These are phyloP conservation scores for Dastarcus helophoroides DNA, from an alignment of 2,888 invertebrate genomes.

Conservation along the genomic window DNA sequence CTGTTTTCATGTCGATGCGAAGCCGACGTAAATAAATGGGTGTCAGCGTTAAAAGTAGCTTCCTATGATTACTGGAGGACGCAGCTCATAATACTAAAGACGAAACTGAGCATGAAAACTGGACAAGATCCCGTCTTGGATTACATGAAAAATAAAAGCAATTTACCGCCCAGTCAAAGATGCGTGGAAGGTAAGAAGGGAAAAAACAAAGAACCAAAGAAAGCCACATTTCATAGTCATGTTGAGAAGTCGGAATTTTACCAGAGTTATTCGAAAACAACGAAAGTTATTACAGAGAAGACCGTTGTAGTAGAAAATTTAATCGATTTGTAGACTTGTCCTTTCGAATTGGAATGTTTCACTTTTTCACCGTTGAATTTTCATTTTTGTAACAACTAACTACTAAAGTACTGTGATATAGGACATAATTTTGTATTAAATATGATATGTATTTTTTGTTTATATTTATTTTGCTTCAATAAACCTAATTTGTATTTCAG, in stretches of 20 bases:
- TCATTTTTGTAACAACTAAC: too few species aligned
- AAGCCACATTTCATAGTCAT: conserved; percentile 31
- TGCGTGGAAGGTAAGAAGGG: conserved; percentile 21
- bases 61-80: conserved; percentile 62
- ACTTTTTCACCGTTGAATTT: too few species aligned
- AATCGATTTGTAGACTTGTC: conserved; percentile 25
- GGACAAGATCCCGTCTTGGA: conserved; percentile 45
- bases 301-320: conserved; percentile 22
- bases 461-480: too few species aligned
- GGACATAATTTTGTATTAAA: too few species aligned
- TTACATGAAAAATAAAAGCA: conserved; percentile 26
- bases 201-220: conserved; percentile 16
- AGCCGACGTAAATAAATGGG: conserved; percentile 60
- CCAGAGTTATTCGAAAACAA: conserved; percentile 18
- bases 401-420: too few species aligned
- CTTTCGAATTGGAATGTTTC: too few species aligned
- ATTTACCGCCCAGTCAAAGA: conserved; percentile 10
- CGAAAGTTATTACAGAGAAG: conserved; percentile 13
- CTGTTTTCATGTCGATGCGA: conserved; percentile 61
- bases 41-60: conserved; percentile 51
- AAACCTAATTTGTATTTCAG: too few species aligned
- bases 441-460: too few species aligned
- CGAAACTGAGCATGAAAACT: conserved; percentile 53
- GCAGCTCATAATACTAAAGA: conserved; percentile 51
- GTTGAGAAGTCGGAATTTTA: conserved; percentile 20